Conservation (phyloP, 2,797 vertebrate genomes). For the Chelidonichthys spinosus region DNA sequence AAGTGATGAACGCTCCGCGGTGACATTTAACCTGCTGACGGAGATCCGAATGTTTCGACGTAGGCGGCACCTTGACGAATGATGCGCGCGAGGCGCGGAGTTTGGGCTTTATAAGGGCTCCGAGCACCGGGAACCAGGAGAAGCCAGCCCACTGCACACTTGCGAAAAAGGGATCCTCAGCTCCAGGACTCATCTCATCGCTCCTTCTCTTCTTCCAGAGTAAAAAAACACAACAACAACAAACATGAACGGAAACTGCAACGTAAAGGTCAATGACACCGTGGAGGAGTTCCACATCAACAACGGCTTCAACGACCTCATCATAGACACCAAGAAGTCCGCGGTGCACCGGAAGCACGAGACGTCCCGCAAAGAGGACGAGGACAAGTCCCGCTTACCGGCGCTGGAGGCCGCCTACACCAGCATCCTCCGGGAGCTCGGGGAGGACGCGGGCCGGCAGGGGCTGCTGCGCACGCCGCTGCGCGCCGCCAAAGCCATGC, state of each 20-base stretch:
- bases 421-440: slow-evolving; percentile 85
- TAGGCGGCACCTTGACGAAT: slow-evolving; percentile 52
- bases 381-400: slow-evolving; percentile 71
- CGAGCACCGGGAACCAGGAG: not conserved
- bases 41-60: slow-evolving; percentile 48
- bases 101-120: slow-evolving; percentile 55
- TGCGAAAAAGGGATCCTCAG: not conserved
- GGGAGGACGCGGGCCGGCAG: slow-evolving; percentile 86
- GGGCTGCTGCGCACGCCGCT: slow-evolving; percentile 87
- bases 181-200: not conserved
- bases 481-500: slow-evolving; percentile 89
- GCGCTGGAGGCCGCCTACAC: slow-evolving; percentile 84
- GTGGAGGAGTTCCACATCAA: slow-evolving; percentile 71
- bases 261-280: slow-evolving; percentile 58
- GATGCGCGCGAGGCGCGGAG: slow-evolving; percentile 31
- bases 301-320: slow-evolving; percentile 72
- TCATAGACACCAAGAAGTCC: slow-evolving; percentile 74
- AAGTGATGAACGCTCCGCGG: slow-evolving; percentile 28
- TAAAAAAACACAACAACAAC: not conserved
- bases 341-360: slow-evolving; percentile 66
- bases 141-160: not conserved
- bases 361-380: slow-evolving; percentile 74
- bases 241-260: slow-evolving; percentile 75
- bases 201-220: not conserved
- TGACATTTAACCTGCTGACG: slow-evolving; percentile 53